Evolutionary conservation across 2,113 vertebrate species (phyloP).

Genomic region (Daboia siamensis): DNA sequence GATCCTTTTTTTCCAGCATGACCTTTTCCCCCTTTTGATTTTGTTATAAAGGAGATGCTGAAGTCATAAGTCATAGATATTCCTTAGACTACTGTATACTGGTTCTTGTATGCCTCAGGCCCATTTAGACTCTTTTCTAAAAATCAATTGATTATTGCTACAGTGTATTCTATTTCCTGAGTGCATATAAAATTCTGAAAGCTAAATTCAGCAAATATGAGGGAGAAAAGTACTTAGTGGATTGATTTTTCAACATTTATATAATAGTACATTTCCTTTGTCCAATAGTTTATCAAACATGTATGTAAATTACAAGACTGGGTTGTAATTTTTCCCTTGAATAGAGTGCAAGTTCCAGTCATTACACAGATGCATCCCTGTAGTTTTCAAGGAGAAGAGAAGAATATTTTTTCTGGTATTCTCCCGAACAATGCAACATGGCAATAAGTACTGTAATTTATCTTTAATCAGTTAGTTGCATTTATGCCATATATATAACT

Average conservation of each 20-base stretch:
- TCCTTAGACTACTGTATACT: neutral
- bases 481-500: neutral
- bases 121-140: neutral
- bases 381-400: neutral
- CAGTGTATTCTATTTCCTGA: neutral
- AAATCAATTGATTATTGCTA: neutral
- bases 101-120: neutral
- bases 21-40: neutral
- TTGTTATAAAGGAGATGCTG: slow-evolving; percentile 14
- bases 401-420: neutral
- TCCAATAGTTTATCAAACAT: neutral
- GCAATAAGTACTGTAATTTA: neutral
- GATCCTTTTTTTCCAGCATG: neutral
- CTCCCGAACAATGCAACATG: no score
- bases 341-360: neutral
- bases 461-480: neutral
- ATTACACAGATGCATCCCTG: no score
- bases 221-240: neutral
- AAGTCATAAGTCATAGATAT: slow-evolving; percentile 27
- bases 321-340: neutral
- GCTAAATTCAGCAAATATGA: neutral
- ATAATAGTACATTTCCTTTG: neutral
- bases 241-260: neutral
- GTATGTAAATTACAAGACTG: neutral
- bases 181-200: slow-evolving; percentile 4